These are phyloP conservation scores for Nemopilema nomurai DNA, from an alignment of 30 jellyfish, hydroid and myxozoan genomes.

Conservation along the genomic window DNA sequence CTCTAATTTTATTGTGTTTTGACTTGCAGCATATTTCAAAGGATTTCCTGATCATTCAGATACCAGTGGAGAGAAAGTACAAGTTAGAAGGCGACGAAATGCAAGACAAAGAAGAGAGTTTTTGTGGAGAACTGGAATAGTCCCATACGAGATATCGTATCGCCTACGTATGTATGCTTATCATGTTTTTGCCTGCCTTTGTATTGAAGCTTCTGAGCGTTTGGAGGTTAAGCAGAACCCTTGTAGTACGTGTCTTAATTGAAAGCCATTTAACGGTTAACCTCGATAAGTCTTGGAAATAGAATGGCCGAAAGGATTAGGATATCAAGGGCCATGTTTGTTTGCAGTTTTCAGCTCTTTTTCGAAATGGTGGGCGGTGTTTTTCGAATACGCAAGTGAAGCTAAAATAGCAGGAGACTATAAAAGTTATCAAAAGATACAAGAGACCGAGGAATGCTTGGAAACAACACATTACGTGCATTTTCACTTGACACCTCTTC, in stretches of 20 bases:
- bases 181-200: background rate
- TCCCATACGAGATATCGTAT: constrained; percentile 58
- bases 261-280: background rate
- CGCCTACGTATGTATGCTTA: constrained; percentile 36
- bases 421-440: background rate
- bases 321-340: background rate
- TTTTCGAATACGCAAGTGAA: background rate
- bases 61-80: background rate
- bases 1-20: too few species aligned
- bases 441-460: background rate
- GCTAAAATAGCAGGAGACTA: background rate
- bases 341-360: background rate
- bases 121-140: constrained; percentile 55
- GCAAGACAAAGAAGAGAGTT: constrained; percentile 66
- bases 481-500: too few species aligned
- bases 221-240: too few species aligned
- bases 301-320: background rate
- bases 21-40: background rate
- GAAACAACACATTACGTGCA: too few species aligned
- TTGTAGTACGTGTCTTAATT: too few species aligned
- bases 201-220: background rate
- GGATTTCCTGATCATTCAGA: background rate
- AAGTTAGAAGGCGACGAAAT: constrained; percentile 27
- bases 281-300: background rate
- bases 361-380: background rate